Percentiles rank a stretch among this genome's conserved stretches.
phyloP scores from a whole-genome alignment of 1,140 invertebrate species.

The Chlorops oryzae region DNA sequence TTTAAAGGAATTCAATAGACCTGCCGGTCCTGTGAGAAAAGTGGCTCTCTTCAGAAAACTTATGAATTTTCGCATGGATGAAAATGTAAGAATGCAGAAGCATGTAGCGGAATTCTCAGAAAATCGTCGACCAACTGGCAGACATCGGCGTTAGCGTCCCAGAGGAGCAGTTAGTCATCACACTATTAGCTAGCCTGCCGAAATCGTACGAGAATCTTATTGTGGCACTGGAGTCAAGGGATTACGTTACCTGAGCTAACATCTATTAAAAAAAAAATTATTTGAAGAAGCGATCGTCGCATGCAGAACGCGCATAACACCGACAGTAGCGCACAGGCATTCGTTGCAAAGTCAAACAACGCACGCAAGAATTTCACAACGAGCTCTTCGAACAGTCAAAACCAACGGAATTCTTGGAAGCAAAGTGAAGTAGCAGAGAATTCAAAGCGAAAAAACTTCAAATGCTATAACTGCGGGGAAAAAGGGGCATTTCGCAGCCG shows the following conservation, averaged over 20 bases:
- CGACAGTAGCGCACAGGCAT: too few species aligned
- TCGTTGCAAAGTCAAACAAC: neutral
- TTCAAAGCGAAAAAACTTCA: neutral
- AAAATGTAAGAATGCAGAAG: neutral
- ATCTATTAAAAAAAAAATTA: neutral
- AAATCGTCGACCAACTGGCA: slow-evolving; percentile 1
- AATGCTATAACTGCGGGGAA: neutral
- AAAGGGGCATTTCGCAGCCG: neutral
- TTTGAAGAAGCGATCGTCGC: slow-evolving; percentile 1
- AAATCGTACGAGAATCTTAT: slow-evolving; percentile 6
- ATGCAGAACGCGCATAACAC: too few species aligned
- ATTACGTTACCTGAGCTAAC: neutral
- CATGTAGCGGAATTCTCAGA: slow-evolving; percentile 8
- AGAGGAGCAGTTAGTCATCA: slow-evolving; percentile 3
- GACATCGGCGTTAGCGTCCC: neutral
- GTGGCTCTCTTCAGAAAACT: slow-evolving; percentile 13
- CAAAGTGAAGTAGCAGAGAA: too few species aligned
- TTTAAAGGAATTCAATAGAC: slow-evolving; percentile 7
- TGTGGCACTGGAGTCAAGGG: slow-evolving; percentile 3
- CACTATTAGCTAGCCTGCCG: neutral
- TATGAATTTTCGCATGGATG: slow-evolving; percentile 4
- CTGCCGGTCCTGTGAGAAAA: slow-evolving; percentile 11
- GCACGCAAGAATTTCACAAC: too few species aligned
- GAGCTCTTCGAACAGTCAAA: too few species aligned
- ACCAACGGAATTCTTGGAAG: too few species aligned